Conservation (phyloP, 2,797 vertebrate species). For the Chelon labrosus region DNA sequence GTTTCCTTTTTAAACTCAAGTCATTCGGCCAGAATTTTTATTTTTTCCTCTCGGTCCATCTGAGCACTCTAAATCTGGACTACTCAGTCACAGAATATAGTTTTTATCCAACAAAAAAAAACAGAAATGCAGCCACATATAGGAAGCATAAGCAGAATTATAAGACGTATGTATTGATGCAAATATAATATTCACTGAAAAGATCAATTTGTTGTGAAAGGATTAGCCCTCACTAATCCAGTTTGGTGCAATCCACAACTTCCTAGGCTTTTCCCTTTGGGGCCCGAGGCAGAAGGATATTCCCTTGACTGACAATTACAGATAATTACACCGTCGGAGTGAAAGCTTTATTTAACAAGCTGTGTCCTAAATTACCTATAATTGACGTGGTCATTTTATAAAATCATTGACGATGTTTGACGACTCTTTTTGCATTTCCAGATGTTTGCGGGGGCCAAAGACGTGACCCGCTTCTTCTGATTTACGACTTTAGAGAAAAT, state of each 20-base stretch:
- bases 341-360: conserved; percentile 81
- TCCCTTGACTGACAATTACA: conserved; percentile 77
- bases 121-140: neutral
- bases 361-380: conserved; percentile 79
- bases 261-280: conserved; percentile 24
- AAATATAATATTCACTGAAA: conserved; percentile 8
- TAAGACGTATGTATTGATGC: neutral
- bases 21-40: neutral
- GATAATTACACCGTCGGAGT: conserved; percentile 73
- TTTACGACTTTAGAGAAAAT: conserved; percentile 67
- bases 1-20: neutral
- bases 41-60: neutral
- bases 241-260: conserved; percentile 55
- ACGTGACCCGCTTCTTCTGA: conserved; percentile 64
- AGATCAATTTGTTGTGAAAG: conserved; percentile 33
- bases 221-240: conserved; percentile 57
- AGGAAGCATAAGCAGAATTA: neutral
- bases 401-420: conserved; percentile 78
- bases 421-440: conserved; percentile 71
- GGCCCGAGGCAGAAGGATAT: conserved; percentile 53
- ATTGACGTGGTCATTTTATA: conserved; percentile 78
- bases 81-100: no score
- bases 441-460: conserved; percentile 69
- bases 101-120: neutral
- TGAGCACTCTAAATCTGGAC: neutral